Conservation (phyloP, 2,888 invertebrate genomes). For the Colletes collaris region DNA sequence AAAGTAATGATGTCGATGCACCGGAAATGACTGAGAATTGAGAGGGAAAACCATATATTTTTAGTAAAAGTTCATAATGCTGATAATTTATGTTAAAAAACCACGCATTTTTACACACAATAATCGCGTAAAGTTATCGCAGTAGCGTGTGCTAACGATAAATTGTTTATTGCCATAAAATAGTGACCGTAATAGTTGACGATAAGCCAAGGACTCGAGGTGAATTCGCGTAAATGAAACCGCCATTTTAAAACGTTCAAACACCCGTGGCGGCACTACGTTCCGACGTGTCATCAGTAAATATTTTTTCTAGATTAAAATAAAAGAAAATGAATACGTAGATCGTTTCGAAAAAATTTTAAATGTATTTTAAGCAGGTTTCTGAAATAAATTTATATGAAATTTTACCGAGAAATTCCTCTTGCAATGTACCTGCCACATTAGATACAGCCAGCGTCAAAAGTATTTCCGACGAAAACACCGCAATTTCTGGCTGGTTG, state of each 20-base stretch:
- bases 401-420: constrained; percentile 64
- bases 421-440: constrained; percentile 62
- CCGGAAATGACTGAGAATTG: constrained; percentile 65
- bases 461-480: constrained; percentile 37
- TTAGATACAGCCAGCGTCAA: constrained; percentile 68
- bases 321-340: constrained; percentile 54
- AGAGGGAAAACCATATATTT: constrained; percentile 67
- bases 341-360: constrained; percentile 46
- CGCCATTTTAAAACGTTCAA: constrained; percentile 74
- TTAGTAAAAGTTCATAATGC: constrained; percentile 48
- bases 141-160: neutral
- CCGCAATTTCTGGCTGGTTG: constrained; percentile 16
- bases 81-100: constrained; percentile 11
- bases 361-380: constrained; percentile 43
- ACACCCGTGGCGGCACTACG: constrained; percentile 73
- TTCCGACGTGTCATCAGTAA: constrained; percentile 61
- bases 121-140: neutral
- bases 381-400: constrained; percentile 59
- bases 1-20: constrained; percentile 8
- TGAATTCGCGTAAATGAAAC: constrained; percentile 57
- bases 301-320: constrained; percentile 50
- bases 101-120: neutral
- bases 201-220: constrained; percentile 12
- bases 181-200: neutral
- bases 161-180: neutral